phyloP scores from a whole-genome alignment of 2,888 invertebrate species.

The Hydropsyche betteni region DNA sequence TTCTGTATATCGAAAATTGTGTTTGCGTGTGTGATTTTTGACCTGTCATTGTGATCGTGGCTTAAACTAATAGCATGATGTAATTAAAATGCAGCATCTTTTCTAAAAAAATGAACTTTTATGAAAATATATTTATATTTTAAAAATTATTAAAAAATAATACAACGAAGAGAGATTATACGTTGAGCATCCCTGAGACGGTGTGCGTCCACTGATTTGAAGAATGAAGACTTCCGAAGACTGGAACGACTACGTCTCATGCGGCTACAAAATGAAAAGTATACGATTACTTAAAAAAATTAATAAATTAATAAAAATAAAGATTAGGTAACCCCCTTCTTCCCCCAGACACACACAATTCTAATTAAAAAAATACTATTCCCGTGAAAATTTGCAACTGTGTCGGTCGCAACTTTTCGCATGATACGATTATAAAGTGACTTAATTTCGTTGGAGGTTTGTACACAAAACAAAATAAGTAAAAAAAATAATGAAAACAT shows the following conservation, averaged over 20 bases:
- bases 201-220: neutral
- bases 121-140: conserved; percentile 16
- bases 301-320: conserved; percentile 7
- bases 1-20: conserved; percentile 46
- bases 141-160: conserved; percentile 32
- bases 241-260: neutral
- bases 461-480: conserved; percentile 24
- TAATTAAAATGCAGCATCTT: conserved; percentile 41
- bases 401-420: conserved; percentile 32
- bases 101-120: conserved; percentile 30
- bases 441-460: conserved; percentile 38
- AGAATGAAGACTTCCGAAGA: conserved; percentile 11
- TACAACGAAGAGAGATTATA: conserved; percentile 48
- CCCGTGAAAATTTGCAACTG: conserved; percentile 22
- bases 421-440: conserved; percentile 39
- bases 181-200: conserved; percentile 15
- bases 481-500: neutral
- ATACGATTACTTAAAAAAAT: conserved; percentile 44
- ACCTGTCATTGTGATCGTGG: conserved; percentile 51
- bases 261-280: conserved; percentile 38
- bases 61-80: conserved; percentile 49
- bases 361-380: neutral
- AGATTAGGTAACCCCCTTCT: neutral
- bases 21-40: conserved; percentile 51
- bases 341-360: too few relatives aligned